These are phyloP conservation scores for Eurystomus glaucurus DNA, from an alignment of 2,797 vertebrate species.

Conservation along the genomic window DNA sequence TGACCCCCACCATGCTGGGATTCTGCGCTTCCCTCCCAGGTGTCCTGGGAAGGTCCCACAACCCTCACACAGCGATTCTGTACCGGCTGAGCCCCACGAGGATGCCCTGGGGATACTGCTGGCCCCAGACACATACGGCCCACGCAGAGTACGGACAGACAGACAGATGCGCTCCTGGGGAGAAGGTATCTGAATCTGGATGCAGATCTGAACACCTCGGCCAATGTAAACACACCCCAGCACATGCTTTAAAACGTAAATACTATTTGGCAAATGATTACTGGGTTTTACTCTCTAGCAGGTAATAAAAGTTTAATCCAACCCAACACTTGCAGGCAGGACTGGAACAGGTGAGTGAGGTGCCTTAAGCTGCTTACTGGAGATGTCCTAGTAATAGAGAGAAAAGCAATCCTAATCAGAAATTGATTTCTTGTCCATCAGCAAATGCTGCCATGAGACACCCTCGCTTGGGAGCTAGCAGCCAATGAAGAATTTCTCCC, in stretches of 20 bases:
- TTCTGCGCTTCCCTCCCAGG: neutral
- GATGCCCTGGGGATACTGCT: neutral
- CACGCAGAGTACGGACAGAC: neutral
- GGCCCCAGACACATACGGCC: neutral
- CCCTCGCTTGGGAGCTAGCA: neutral
- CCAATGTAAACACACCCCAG: neutral
- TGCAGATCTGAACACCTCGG: neutral
- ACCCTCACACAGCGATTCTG: rapidly evolving
- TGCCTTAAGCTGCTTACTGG: slow-evolving; percentile 25
- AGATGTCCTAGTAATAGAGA: neutral
- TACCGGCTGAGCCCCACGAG: neutral
- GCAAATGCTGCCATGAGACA: neutral
- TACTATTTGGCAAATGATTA: neutral
- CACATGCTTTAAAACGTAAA: neutral
- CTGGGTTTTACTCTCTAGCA: neutral
- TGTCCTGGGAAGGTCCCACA: neutral
- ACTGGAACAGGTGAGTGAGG: slow-evolving; percentile 25
- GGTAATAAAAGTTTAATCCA: slow-evolving; percentile 35
- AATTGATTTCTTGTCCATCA: neutral
- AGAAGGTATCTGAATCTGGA: neutral
- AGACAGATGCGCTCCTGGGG: neutral
- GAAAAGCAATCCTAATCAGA: neutral
- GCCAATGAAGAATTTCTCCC: neutral
- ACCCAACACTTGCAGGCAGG: neutral
- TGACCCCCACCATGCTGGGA: neutral